Base-by-base conservation (phyloP, 2,888 invertebrate species). In the Diplolepis rosae region DNA sequence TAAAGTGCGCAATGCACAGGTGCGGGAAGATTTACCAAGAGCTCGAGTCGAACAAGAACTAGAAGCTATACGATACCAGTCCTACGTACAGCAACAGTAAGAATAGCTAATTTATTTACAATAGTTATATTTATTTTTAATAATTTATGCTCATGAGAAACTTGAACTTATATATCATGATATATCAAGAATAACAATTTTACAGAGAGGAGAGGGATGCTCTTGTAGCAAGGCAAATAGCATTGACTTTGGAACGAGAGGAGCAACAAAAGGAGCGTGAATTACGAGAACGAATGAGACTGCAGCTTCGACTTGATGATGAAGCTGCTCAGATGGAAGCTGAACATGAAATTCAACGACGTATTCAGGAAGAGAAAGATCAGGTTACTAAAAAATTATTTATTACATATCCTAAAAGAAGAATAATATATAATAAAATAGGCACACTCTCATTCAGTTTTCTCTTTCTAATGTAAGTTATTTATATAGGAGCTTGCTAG, bases 11-110 rank as follows among this genome's bases (percentile, higher is more conserved):
- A 94, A 95, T 89, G 93, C 94, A 4, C 91, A 94, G 69, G 94
- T 95, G 5, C 90, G 95, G 48, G 93, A 94, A 83, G 96, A 96
- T 88, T 92, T 94, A 81, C 95, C 95, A 4, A 91, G 92, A 81
- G 95, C 95, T 1, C 90, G 92, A 77, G 92, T 93, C 77, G 94
- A 95, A 79, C 95, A 96, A 87, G 91, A 92, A 83, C 90, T 92
- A 77, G 93, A 93, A 71, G 90, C 92, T n/a, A 90, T 91, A 52
- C 90, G 90, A 79, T 92, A 92, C 81, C 91, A 92, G 74, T 89
- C 89, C 78, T 90, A 91, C 85, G 86, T 93, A 28, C 92, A 91
- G 42, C 92, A 94, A 83, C 94, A 94, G 92, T 93, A 86, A 90
- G 91, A 89, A 72, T 45, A 42, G 7, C 51, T 13, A 42, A 68